Percentiles rank a stretch among this genome's conserved stretches.
Evolutionary conservation across 2,113 vertebrate genomes (phyloP).

Genomic region (Antechinus flavipes): DNA sequence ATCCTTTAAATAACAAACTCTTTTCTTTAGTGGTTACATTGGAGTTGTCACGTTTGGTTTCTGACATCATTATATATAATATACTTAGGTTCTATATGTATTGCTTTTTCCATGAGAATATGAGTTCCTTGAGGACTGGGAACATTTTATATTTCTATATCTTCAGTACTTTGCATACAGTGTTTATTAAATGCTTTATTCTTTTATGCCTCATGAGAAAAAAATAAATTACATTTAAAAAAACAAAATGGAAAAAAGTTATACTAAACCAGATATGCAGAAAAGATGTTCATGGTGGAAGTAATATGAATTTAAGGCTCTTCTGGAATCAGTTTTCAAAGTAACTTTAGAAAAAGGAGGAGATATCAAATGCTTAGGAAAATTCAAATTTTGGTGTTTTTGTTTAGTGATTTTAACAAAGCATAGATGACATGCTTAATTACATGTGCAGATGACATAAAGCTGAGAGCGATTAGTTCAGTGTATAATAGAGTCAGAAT

Average conservation of each 20-base stretch:
- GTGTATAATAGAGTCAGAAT: background rate
- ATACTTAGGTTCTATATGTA: background rate
- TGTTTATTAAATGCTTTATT: background rate
- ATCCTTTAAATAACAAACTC: background rate
- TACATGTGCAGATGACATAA: background rate
- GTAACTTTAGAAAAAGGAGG: background rate
- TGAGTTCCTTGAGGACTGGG: background rate
- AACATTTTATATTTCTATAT: background rate
- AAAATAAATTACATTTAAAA: background rate
- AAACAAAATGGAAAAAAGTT: background rate
- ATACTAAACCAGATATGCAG: background rate
- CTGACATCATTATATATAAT: background rate
- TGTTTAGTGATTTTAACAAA: background rate
- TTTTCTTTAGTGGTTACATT: background rate
- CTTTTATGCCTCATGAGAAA: background rate
- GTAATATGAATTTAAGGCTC: background rate
- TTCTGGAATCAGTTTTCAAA: background rate
- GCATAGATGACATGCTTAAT: background rate
- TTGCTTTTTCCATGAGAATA: background rate
- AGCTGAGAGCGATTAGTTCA: background rate
- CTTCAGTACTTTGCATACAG: background rate
- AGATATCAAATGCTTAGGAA: background rate
- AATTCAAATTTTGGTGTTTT: background rate
- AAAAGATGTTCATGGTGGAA: background rate
- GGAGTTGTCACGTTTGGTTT: background rate